A percentile compares a stretch with the other conserved stretches of the same genome.
phyloP scores from a whole-genome alignment of 2,888 invertebrate species.

The Melinaea menophilus region DNA sequence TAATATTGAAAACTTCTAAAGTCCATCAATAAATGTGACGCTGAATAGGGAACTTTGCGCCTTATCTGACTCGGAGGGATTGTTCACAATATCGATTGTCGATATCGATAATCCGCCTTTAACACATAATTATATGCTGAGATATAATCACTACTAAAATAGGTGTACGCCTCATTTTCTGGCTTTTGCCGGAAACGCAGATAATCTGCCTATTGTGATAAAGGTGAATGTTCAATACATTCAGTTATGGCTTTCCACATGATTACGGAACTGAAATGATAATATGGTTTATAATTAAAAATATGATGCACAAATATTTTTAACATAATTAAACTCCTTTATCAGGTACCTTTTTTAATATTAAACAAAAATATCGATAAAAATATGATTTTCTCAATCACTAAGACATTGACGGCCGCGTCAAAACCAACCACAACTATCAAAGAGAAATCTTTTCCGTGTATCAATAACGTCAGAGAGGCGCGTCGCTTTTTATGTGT shows the following conservation, averaged over 20 bases:
- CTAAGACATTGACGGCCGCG: constrained; percentile 45
- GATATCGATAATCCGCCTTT: constrained; percentile 24
- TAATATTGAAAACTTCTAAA: constrained; percentile 78
- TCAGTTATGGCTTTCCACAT: constrained; percentile 4
- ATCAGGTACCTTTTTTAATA: not conserved
- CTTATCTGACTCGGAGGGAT: constrained; percentile 40
- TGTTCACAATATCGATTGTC: constrained; percentile 11
- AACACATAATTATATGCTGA: constrained; percentile 22
- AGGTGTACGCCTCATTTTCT: constrained; percentile 25
- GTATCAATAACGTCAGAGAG: constrained; percentile 73
- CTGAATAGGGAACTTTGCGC: constrained; percentile 63
- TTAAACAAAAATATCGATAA: constrained; percentile 1
- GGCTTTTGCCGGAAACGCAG: constrained; percentile 21
- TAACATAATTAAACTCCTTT: not conserved
- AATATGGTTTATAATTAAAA: not conserved
- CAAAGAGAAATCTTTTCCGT: constrained; percentile 80
- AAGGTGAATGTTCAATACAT: constrained; percentile 8
- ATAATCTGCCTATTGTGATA: constrained; percentile 22
- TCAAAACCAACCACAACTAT: constrained; percentile 75
- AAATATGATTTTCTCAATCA: not conserved
- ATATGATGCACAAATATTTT: not conserved
- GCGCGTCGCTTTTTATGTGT: constrained; percentile 57
- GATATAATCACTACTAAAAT: constrained; percentile 29
- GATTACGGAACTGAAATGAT: not conserved
- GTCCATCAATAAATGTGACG: constrained; percentile 76